Conservation (phyloP, 2,113 vertebrate species). For the Crotalus viridis region DNA sequence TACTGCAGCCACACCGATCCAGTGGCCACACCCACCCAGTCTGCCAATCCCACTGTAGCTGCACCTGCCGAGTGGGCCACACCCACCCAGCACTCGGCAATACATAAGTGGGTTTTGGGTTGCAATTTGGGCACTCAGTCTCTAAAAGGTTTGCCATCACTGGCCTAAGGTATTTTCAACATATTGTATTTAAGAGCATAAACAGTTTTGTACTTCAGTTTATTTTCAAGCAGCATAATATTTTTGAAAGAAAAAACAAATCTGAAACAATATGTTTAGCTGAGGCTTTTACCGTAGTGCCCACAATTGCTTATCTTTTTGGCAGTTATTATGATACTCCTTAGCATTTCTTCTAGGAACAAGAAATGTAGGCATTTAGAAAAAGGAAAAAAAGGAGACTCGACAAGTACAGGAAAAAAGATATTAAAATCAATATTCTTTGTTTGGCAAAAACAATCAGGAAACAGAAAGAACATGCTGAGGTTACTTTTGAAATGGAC, state of each 20-base stretch:
- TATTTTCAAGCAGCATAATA: neutral
- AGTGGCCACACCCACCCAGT: too few species aligned
- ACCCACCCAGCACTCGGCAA: too few species aligned
- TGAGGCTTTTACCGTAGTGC: neutral
- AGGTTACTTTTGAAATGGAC: neutral
- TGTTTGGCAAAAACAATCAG: neutral
- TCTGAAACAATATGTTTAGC: neutral
- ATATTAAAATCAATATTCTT: neutral
- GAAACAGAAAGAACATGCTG: neutral
- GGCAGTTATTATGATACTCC: neutral
- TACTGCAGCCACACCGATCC: too few species aligned
- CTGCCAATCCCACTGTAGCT: too few species aligned
- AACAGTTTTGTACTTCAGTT: neutral
- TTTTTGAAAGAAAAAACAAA: neutral
- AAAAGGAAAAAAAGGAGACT: neutral
- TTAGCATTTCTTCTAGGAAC: neutral
- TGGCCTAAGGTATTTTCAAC: neutral
- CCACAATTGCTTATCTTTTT: neutral
- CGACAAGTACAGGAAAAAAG: neutral
- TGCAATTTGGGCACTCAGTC: too few species aligned
- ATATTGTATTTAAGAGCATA: neutral
- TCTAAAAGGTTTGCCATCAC: too few species aligned
- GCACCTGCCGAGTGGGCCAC: too few species aligned
- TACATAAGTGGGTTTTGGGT: too few species aligned
- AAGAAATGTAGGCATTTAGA: neutral